Evolutionary conservation across 2,113 vertebrate genomes (phyloP), one percentile per base, ranked within the genome.

Genomic region (Neomonachus schauinslandi): DNA sequence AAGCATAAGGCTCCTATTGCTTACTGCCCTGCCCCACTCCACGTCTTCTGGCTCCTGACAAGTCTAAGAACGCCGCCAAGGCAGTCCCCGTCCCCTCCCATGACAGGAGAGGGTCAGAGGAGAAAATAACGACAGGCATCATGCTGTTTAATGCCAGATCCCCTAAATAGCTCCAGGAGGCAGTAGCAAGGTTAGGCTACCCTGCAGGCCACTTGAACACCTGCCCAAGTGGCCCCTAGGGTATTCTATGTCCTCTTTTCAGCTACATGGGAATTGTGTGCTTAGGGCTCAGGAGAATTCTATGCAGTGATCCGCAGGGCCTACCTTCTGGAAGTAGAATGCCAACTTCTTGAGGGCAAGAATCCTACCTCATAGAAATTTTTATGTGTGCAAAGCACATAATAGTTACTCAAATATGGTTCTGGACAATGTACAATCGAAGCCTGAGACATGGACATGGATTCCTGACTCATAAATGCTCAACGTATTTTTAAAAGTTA

Each of bases 111-210:
- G 84, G 96, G 57, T 93, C 85, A 77, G 63, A 21, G 76, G 84
- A 98, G 96, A 98, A 98, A 98, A 98, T 98, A 98, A 98, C 69
- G 53, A 85, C 90, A 91, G 51, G 65, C 95, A 96, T 98, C 95
- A 92, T 90, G 65, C 26, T 82, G 42, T 85, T 88, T 95, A 61
- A 88, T 98, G 97, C 97, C 98, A 97, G 90, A 53, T 95, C 84
- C 97, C 72, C 97, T 98, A 98, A 98, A 98, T 98, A 98, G 97
- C 92, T 93, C 39, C 95, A 77, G 90, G 65, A 90, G 90, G 76
- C 18, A 53, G 81, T 69, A 49, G 71, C 86, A 77, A 92, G 97
- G 83, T 95, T 92, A 97, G 96, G 96, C 95, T 93, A 97, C 72
- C 94, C 92, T 74, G 31, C 87, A 53, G 92, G 92, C 86, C 89